Evolutionary conservation across 1,140 invertebrate genomes (phyloP).

Genomic region (Pissodes strobi): DNA sequence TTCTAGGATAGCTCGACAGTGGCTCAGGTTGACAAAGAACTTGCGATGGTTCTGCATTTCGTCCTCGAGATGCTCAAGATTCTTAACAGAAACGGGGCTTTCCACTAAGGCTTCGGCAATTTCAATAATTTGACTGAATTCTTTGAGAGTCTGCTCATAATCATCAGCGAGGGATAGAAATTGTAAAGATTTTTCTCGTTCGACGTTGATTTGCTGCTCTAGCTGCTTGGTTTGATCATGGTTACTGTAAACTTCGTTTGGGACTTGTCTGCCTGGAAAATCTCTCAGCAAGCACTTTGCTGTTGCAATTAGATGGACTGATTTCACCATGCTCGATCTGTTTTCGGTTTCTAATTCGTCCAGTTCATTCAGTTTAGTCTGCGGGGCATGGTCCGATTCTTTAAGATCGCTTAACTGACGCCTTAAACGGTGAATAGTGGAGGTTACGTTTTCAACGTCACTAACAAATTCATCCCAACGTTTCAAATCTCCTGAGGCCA

Average conservation of each 20-base stretch:
- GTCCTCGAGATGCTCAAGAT: conserved; percentile 77
- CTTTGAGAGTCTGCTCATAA: conserved; percentile 82
- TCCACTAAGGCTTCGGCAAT: conserved; percentile 78
- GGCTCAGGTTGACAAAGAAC: conserved; percentile 85
- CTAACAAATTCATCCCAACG: conserved; percentile 73
- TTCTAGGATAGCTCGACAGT: conserved; percentile 81
- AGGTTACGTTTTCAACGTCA: conserved; percentile 61
- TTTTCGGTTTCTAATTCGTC: conserved; percentile 69
- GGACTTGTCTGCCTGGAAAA: conserved; percentile 68
- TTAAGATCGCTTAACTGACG: conserved; percentile 62
- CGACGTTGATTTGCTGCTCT: conserved; percentile 67
- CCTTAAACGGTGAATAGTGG: conserved; percentile 61
- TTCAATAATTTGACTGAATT: conserved; percentile 82
- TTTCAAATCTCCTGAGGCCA: conserved; percentile 64
- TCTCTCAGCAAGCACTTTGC: conserved; percentile 64
- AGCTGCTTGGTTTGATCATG: conserved; percentile 70
- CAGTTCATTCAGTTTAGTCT: conserved; percentile 66
- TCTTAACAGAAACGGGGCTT: conserved; percentile 72
- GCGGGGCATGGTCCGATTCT: conserved; percentile 63
- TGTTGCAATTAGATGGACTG: conserved; percentile 58
- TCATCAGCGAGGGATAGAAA: conserved; percentile 76
- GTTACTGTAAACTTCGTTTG: conserved; percentile 65
- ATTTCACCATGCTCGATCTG: conserved; percentile 59
- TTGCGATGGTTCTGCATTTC: conserved; percentile 88
- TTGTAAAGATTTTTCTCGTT: conserved; percentile 76